Evolutionary conservation across 1,140 invertebrate species (phyloP), one percentile per base, ranked within the genome.

Genomic region (Drosophila insularis): DNA sequence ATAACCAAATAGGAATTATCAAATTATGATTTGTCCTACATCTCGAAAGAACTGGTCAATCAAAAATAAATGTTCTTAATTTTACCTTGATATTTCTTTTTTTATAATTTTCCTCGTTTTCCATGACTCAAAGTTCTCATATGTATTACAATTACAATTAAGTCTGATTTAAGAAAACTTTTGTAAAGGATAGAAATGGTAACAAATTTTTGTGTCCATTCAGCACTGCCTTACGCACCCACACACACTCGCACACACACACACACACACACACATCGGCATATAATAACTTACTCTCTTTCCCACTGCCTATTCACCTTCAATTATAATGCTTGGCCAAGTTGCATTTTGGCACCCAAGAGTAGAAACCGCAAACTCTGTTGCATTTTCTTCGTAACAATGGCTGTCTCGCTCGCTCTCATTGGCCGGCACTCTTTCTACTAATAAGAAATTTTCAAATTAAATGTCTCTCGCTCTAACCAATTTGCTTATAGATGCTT

Each of bases 401-500:
- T 78, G 37, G 56, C 81, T 63, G 62, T 61, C 82, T 87, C 75
- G 63, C 78, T 85, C 32, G 17, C 10, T 37, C 39, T 40, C 32
- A 67, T 43, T 66, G 37, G 40, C 60, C 69, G 58, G 37, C 35
- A 53, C 67, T 71, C 13, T 58, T 60, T 71, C 81, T 58, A 86
- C 82, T 86, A 75, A 87, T 86, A 86, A 86, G 81, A 86, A 86
- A 87, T 78, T 80, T 86, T 62, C 64, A 68, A 86, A 78, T 86
- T 78, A 70, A 50, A 46, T 56, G 71, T 66, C 66, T 84, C 81
- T 84, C 81, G 62, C 82, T 86, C 82, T 86, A 23, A 46, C 43
- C 81, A 62, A 32, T 63, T 32, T 50, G 67, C 82, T 75, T 76
- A 71, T 10, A 17, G 43, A 17, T 50, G 17, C 17, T 50, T 68